Conservation (phyloP, 2,113 vertebrate genomes). For the Oreotragus oreotragus region DNA sequence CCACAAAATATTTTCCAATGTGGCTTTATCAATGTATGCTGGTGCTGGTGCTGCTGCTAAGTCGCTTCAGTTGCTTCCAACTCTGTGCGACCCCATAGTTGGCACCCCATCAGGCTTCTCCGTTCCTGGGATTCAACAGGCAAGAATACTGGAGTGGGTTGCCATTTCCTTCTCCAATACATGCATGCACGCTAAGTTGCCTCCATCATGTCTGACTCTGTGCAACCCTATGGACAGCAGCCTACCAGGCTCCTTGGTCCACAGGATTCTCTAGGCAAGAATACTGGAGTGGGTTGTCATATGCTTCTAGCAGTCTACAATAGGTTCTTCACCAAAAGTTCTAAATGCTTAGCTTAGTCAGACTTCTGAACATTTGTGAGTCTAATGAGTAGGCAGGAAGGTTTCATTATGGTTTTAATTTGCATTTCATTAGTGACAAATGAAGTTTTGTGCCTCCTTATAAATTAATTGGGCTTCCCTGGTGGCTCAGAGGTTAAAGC, state of each 20-base stretch:
- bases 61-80: fast-evolving
- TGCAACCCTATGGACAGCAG: too few species aligned
- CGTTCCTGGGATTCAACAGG: too few species aligned
- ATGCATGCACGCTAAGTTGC: too few species aligned
- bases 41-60: too few species aligned
- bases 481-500: too few species aligned
- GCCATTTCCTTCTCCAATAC: too few species aligned
- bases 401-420: neutral
- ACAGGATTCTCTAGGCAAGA: too few species aligned
- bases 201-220: fast-evolving
- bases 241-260: too few species aligned
- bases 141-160: too few species aligned
- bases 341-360: neutral
- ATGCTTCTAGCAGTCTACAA: neutral
- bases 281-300: too few species aligned
- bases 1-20: neutral
- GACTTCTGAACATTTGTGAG: neutral
- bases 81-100: too few species aligned
- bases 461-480: neutral
- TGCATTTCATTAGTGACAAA: neutral
- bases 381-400: neutral
- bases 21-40: neutral
- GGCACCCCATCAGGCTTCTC: too few species aligned
- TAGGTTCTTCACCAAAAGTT: neutral
- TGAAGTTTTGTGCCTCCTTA: neutral